Conservation (phyloP, 2,888 invertebrate genomes). For the Rhabditoides inermis region DNA sequence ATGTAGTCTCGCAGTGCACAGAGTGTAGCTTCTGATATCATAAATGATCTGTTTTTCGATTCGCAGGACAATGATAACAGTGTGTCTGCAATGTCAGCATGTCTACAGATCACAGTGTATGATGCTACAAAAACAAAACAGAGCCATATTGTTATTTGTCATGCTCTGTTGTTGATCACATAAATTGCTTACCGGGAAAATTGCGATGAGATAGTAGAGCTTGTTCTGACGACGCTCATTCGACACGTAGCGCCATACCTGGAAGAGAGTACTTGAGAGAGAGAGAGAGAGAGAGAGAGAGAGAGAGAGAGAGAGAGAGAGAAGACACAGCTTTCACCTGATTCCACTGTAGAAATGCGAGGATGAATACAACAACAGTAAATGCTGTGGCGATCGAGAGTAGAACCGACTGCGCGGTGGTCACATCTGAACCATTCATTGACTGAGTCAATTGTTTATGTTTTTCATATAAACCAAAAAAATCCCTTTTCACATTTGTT, state of each 20-base stretch:
- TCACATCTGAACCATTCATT: too few species aligned
- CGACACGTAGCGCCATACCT: conserved; percentile 35
- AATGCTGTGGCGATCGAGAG: conserved; percentile 30
- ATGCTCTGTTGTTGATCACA: neutral
- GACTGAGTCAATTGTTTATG: too few species aligned
- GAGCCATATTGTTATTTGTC: neutral
- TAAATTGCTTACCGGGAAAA: conserved; percentile 32
- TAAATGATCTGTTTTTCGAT: too few species aligned
- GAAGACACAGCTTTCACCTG: too few species aligned
- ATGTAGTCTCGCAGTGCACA: too few species aligned
- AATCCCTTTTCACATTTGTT: too few species aligned
- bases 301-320: conserved; percentile 5
- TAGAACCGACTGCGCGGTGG: too few species aligned
- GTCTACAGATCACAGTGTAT: too few species aligned
- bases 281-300: neutral
- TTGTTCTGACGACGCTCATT: conserved; percentile 45
- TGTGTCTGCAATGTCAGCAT: too few species aligned
- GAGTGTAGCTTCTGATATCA: too few species aligned
- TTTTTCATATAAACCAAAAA: too few species aligned
- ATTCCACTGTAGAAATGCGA: conserved; percentile 35
- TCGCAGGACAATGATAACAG: too few species aligned
- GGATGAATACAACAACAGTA: conserved; percentile 24
- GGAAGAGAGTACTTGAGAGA: conserved; percentile 5
- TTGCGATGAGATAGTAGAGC: conserved; percentile 43
- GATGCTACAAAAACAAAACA: neutral